Percentiles rank a stretch among this genome's conserved stretches.
phyloP scores from a whole-genome alignment of 2,797 vertebrate genomes.

The Arrhamphus sclerolepis region DNA sequence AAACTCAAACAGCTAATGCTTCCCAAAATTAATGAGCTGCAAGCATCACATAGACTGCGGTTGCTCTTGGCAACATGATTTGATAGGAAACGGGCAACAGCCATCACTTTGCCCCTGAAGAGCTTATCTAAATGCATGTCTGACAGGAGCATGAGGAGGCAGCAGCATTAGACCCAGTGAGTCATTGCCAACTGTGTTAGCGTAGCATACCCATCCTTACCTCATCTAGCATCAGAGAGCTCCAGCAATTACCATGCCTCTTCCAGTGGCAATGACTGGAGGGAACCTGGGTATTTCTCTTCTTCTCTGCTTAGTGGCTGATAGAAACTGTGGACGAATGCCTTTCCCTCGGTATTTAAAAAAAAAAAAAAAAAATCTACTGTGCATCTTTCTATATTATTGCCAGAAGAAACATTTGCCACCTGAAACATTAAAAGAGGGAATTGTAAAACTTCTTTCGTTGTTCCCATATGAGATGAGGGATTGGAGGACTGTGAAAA shows the following conservation, averaged over 20 bases:
- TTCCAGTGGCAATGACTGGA: slow-evolving; percentile 51
- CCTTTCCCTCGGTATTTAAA: slow-evolving; percentile 33
- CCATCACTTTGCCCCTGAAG: slow-evolving; percentile 46
- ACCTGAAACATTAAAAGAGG: slow-evolving; percentile 29
- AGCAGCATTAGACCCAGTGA: slow-evolving; percentile 57
- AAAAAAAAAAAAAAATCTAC: too few species aligned
- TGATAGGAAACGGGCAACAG: slow-evolving; percentile 39
- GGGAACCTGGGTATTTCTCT: slow-evolving; percentile 45
- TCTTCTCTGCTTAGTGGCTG: slow-evolving; percentile 44
- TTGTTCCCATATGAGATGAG: slow-evolving; percentile 15
- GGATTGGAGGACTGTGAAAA: neutral
- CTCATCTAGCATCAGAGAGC: slow-evolving; percentile 49
- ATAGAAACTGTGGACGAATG: slow-evolving; percentile 39
- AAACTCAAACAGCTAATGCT: neutral
- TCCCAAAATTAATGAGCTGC: slow-evolving; percentile 13
- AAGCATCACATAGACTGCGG: neutral
- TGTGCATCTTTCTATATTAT: slow-evolving; percentile 40
- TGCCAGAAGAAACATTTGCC: slow-evolving; percentile 50
- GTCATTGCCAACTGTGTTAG: slow-evolving; percentile 64
- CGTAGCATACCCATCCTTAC: slow-evolving; percentile 59
- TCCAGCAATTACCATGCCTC: slow-evolving; percentile 67
- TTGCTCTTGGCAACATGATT: slow-evolving; percentile 27
- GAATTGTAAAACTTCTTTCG: slow-evolving; percentile 23
- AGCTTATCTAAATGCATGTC: slow-evolving; percentile 39
- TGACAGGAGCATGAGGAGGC: slow-evolving; percentile 58